A percentile compares a stretch with the other conserved stretches of the same genome.
Conservation (phyloP, 2,113 vertebrate species). For the Formicarius rufipectus region DNA sequence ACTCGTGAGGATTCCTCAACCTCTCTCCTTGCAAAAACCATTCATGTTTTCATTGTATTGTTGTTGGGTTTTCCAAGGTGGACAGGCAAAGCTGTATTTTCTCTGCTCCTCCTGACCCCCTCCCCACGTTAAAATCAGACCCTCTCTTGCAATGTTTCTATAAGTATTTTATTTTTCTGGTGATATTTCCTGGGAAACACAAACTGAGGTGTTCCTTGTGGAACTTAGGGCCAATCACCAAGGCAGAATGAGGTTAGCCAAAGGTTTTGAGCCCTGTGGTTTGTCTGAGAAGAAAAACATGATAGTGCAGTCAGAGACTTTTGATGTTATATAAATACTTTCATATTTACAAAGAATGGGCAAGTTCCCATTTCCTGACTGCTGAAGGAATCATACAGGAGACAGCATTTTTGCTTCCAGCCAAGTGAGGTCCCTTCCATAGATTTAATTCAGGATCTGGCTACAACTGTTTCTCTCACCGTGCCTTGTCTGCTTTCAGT, state of each 20-base stretch:
- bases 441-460: not conserved
- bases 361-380: conserved; percentile 29
- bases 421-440: not conserved
- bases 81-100: not conserved
- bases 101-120: fast-evolving
- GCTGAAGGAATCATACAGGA: not conserved
- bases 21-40: not conserved
- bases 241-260: conserved; percentile 27
- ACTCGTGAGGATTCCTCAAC: not conserved
- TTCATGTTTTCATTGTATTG: fast-evolving
- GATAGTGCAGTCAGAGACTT: not conserved
- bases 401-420: not conserved
- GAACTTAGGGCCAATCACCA: not conserved
- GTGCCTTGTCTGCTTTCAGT: not conserved
- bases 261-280: conserved; percentile 24
- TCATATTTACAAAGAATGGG: conserved; percentile 1
- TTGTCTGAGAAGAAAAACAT: not conserved
- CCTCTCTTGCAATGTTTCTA: not conserved
- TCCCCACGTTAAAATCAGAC: not conserved
- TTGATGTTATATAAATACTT: conserved; percentile 7
- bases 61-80: not conserved
- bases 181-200: not conserved
- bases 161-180: not conserved
- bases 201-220: not conserved
- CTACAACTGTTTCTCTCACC: fast-evolving